Conservation (phyloP, 1,140 invertebrate species). For the Anastatus disparis region DNA sequence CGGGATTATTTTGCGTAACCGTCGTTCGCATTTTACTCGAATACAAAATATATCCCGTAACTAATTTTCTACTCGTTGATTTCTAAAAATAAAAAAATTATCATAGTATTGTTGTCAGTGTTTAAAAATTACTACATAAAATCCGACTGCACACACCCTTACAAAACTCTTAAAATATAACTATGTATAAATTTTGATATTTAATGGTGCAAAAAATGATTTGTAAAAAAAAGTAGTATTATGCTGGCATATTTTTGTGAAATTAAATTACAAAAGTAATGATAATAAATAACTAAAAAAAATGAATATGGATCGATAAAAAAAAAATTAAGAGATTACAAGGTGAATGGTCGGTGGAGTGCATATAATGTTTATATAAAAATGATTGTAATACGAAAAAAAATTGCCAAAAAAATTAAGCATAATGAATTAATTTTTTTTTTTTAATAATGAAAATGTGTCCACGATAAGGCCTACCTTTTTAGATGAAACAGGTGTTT, state of each 20-base stretch:
- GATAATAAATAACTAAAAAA: constrained; percentile 28
- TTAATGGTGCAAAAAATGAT: constrained; percentile 57
- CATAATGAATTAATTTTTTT: too few relatives aligned
- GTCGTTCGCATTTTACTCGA: constrained; percentile 93
- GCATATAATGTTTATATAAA: constrained; percentile 31
- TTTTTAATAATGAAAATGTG: too few relatives aligned
- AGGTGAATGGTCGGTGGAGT: constrained; percentile 24
- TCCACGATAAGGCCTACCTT: constrained; percentile 61
- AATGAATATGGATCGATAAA: constrained; percentile 32
- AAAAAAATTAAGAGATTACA: constrained; percentile 16
- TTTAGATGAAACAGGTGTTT: constrained; percentile 70
- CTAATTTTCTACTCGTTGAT: constrained; percentile 84
- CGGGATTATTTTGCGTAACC: constrained; percentile 91
- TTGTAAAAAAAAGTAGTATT: constrained; percentile 54
- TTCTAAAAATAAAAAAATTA: constrained; percentile 72
- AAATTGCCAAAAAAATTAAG: constrained; percentile 49
- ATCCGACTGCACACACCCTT: constrained; percentile 31
- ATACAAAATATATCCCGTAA: constrained; percentile 98
- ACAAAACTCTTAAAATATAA: constrained; percentile 31
- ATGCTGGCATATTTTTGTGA: constrained; percentile 67
- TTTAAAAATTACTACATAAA: too few relatives aligned
- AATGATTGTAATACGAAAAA: constrained; percentile 42
- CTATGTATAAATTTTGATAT: constrained; percentile 45
- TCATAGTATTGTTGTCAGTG: too few relatives aligned
- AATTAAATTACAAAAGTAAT: constrained; percentile 41